Percentiles rank a stretch among this genome's conserved stretches.
Conservation (phyloP, 2,113 vertebrate species). For the Rafetus swinhoei region DNA sequence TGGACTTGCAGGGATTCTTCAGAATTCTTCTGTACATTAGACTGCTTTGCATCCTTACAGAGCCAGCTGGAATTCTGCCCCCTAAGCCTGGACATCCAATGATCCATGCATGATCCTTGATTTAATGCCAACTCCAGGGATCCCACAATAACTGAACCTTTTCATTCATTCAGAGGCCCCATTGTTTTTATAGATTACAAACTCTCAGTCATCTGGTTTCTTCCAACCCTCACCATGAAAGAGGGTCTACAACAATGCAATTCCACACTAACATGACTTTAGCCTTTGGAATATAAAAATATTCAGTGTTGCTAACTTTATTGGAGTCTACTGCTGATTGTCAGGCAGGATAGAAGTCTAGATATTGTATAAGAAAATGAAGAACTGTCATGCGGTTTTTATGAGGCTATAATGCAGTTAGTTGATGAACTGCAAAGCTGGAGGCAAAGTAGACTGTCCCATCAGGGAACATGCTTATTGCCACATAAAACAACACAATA, state of each 20-base stretch:
- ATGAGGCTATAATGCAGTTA: background rate
- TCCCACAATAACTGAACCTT: background rate
- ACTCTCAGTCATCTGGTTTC: background rate
- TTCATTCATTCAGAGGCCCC: background rate
- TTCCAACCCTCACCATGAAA: background rate
- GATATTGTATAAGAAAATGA: background rate
- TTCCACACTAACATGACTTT: background rate
- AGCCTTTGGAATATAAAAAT: background rate
- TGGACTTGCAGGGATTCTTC: fast-evolving
- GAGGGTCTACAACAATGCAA: background rate
- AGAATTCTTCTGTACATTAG: background rate
- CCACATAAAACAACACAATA: background rate
- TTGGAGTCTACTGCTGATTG: background rate
- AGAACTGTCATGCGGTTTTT: background rate
- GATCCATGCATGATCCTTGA: background rate
- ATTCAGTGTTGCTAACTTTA: background rate
- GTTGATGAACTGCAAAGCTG: background rate
- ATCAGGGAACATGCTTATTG: background rate
- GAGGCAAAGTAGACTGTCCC: background rate
- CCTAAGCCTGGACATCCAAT: background rate
- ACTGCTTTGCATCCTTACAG: background rate
- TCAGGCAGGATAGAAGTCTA: background rate
- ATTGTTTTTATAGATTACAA: background rate
- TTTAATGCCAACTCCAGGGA: background rate
- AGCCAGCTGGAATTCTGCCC: background rate